A percentile compares a stretch with the other conserved stretches of the same genome.
Conservation (phyloP, 2,888 invertebrate genomes). For the Panorpa germanica region DNA sequence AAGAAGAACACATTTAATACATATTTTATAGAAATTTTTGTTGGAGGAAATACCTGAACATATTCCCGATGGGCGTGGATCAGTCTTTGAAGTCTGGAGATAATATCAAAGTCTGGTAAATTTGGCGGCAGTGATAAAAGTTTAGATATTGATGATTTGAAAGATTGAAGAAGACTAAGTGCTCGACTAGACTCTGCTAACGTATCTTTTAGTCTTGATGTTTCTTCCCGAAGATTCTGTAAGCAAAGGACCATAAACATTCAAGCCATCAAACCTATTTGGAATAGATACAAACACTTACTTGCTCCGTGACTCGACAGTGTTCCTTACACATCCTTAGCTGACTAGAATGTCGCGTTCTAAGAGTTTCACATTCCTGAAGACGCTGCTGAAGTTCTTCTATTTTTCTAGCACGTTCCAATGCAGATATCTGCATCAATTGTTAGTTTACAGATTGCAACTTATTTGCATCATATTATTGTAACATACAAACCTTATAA, state of each 20-base stretch:
- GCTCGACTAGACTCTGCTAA: slow-evolving; percentile 55
- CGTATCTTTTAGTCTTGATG: slow-evolving; percentile 52
- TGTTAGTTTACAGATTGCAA: slow-evolving; percentile 4
- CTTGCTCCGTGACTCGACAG: too few species aligned
- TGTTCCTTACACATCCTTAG: slow-evolving; percentile 20
- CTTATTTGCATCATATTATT: neutral
- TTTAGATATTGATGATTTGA: slow-evolving; percentile 53
- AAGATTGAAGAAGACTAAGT: slow-evolving; percentile 59
- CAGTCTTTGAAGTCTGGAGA: slow-evolving; percentile 61
- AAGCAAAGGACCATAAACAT: slow-evolving; percentile 7
- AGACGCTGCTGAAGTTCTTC: slow-evolving; percentile 67
- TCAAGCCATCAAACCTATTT: too few species aligned
- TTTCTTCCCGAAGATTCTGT: slow-evolving; percentile 51
- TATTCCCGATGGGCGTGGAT: slow-evolving; percentile 77
- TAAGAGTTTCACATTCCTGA: slow-evolving; percentile 60
- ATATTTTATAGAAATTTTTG: too few species aligned
- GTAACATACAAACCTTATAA: slow-evolving; percentile 43
- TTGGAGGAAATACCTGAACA: too few species aligned
- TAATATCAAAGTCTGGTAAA: slow-evolving; percentile 56
- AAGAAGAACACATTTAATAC: too few species aligned
- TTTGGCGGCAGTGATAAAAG: slow-evolving; percentile 52
- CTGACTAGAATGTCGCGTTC: slow-evolving; percentile 32
- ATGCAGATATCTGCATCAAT: slow-evolving; percentile 46
- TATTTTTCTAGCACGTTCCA: slow-evolving; percentile 66
- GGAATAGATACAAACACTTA: too few species aligned